Percentiles rank a stretch among this genome's conserved stretches.
These are phyloP conservation scores for Archips crataeganus DNA, from an alignment of 2,888 invertebrate species.

Conservation along the genomic window DNA sequence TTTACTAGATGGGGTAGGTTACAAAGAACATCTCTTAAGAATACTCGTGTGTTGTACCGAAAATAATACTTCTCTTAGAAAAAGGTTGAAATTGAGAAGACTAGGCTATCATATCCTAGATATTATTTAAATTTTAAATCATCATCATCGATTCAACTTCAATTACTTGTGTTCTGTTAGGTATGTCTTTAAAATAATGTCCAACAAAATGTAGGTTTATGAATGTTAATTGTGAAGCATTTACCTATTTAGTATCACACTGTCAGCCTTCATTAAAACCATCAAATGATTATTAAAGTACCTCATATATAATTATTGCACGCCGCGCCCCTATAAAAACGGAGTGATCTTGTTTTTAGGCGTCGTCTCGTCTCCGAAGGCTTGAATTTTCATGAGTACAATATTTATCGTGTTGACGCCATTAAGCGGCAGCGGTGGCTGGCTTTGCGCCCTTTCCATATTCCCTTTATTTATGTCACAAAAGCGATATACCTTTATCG, in stretches of 20 bases:
- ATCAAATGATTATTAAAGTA: constrained; percentile 17
- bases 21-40: too few species aligned
- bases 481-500: constrained; percentile 81
- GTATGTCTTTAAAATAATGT: too few species aligned
- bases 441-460: constrained; percentile 67
- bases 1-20: too few species aligned
- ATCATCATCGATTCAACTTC: too few species aligned
- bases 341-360: constrained; percentile 56
- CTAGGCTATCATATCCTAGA: too few species aligned
- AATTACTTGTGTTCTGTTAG: too few species aligned
- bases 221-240: not conserved
- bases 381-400: constrained; percentile 81
- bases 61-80: too few species aligned
- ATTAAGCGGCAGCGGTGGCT: constrained; percentile 59
- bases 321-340: constrained; percentile 25
- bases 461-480: constrained; percentile 73
- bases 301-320: constrained; percentile 37
- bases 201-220: too few species aligned
- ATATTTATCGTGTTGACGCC: constrained; percentile 76
- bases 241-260: not conserved
- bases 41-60: too few species aligned
- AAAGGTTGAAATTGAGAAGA: too few species aligned
- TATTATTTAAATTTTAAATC: too few species aligned
- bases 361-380: constrained; percentile 44
- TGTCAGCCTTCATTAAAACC: constrained; percentile 17